These are phyloP conservation scores for Gymnothorax reevesii DNA, from an alignment of 2,797 vertebrate species.

Conservation along the genomic window DNA sequence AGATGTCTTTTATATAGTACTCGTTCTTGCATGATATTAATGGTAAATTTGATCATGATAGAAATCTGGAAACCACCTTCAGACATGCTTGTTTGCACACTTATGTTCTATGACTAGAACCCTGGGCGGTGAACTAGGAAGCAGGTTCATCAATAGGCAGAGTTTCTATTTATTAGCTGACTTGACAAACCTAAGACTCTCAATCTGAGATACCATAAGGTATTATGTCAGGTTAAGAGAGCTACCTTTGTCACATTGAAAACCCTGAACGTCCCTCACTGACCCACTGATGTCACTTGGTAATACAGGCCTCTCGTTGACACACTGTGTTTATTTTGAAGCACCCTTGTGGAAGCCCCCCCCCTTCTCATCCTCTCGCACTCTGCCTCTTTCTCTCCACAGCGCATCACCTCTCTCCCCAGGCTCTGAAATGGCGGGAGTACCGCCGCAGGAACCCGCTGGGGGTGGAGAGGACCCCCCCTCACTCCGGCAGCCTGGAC, in stretches of 20 bases:
- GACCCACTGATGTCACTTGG: no score
- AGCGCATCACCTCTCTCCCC: slow-evolving; percentile 92
- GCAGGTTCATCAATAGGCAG: no score
- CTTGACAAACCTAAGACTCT: no score
- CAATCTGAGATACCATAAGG: no score
- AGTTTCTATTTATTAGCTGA: no score
- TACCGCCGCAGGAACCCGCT: slow-evolving; percentile 92
- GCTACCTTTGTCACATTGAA: no score
- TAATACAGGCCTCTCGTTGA: neutral
- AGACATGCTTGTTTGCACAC: neutral
- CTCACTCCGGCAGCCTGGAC: slow-evolving; percentile 71
- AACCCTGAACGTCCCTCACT: no score
- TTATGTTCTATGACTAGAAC: neutral
- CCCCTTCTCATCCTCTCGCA: neutral
- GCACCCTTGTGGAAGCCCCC: neutral
- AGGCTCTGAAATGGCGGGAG: slow-evolving; percentile 96
- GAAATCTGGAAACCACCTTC: neutral
- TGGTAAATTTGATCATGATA: neutral
- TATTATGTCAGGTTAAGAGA: no score
- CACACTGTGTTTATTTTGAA: neutral
- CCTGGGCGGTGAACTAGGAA: neutral
- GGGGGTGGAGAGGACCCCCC: slow-evolving; percentile 72
- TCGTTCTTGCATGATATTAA: no score
- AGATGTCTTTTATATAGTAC: no score
- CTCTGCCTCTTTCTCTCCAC: neutral